Evolutionary conservation across 2,888 invertebrate genomes (phyloP).

Genomic region (Cheilosia variabilis): DNA sequence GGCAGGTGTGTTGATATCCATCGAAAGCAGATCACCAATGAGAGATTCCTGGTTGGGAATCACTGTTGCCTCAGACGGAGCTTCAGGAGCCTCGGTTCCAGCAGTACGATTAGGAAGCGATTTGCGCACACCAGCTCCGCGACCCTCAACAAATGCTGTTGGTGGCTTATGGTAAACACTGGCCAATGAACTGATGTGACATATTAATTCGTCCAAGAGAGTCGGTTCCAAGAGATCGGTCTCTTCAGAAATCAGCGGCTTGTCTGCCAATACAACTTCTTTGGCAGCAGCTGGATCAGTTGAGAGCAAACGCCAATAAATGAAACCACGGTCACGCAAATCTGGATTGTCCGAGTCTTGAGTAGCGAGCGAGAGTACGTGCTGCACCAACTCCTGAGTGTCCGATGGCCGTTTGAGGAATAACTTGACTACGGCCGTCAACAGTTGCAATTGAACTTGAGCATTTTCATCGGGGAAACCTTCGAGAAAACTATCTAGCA

Average conservation of each 20-base stretch:
- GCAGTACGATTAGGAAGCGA: slow-evolving; percentile 89
- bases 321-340: slow-evolving; percentile 98
- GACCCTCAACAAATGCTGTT: slow-evolving; percentile 98
- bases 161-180: slow-evolving; percentile 99
- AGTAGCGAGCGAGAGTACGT: slow-evolving; percentile 94
- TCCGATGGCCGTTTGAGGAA: slow-evolving; percentile 99
- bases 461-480: slow-evolving; percentile 99
- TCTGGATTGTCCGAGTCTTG: slow-evolving; percentile 99
- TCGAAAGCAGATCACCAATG: slow-evolving; percentile 97
- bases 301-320: slow-evolving; percentile 99
- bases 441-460: slow-evolving; percentile 96
- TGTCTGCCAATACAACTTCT: slow-evolving; percentile 99
- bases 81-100: slow-evolving; percentile 79
- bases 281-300: slow-evolving; percentile 99
- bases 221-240: slow-evolving; percentile 99
- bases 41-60: slow-evolving; percentile 95
- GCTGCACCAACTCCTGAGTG: slow-evolving; percentile 99
- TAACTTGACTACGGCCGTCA: slow-evolving; percentile 99
- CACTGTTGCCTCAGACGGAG: slow-evolving; percentile 84
- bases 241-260: slow-evolving; percentile 99
- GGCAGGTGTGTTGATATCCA: slow-evolving; percentile 94
- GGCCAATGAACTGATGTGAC: slow-evolving; percentile 98
- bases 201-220: slow-evolving; percentile 97
- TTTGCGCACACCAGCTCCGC: slow-evolving; percentile 91
- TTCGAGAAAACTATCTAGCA: slow-evolving; percentile 98